Evolutionary conservation across 2,113 vertebrate genomes (phyloP).

Genomic region (Pseudorhombus dupliciocellatus): DNA sequence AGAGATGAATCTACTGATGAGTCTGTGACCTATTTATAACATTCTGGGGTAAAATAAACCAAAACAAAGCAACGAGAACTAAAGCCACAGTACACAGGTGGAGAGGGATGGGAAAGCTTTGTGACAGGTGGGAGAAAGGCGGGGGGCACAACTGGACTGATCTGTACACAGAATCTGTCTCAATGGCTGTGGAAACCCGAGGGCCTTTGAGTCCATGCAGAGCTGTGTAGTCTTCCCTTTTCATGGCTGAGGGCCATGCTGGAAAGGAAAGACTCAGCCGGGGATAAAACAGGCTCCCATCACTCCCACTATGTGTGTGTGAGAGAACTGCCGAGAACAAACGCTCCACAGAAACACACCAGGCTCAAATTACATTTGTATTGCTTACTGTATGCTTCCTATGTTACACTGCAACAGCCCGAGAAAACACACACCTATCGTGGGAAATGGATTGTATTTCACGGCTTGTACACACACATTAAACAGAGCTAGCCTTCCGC

Average conservation of each 20-base stretch:
- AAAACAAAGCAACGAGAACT: constrained; percentile 6
- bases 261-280: constrained; percentile 29
- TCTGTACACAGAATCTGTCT: constrained; percentile 36
- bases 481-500: background rate
- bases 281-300: constrained; percentile 35
- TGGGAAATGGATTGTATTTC: constrained; percentile 10
- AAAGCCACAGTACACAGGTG: constrained; percentile 29
- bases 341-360: constrained; percentile 20
- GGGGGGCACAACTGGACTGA: constrained; percentile 25
- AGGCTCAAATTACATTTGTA: constrained; percentile 41
- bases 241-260: constrained; percentile 35
- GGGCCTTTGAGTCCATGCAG: constrained; percentile 26
- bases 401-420: constrained; percentile 1
- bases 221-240: constrained; percentile 26
- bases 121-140: constrained; percentile 47
- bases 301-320: constrained; percentile 17
- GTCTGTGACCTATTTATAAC: constrained; percentile 59
- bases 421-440: constrained; percentile 16
- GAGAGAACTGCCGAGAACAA: constrained; percentile 25
- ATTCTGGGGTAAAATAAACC: constrained; percentile 2
- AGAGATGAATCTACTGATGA: constrained; percentile 28
- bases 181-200: constrained; percentile 29
- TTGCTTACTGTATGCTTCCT: constrained; percentile 1
- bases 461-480: background rate
- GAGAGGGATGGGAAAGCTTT: constrained; percentile 39